Conservation (phyloP, 1,140 invertebrate genomes). For the Sycophaga agraensis region DNA sequence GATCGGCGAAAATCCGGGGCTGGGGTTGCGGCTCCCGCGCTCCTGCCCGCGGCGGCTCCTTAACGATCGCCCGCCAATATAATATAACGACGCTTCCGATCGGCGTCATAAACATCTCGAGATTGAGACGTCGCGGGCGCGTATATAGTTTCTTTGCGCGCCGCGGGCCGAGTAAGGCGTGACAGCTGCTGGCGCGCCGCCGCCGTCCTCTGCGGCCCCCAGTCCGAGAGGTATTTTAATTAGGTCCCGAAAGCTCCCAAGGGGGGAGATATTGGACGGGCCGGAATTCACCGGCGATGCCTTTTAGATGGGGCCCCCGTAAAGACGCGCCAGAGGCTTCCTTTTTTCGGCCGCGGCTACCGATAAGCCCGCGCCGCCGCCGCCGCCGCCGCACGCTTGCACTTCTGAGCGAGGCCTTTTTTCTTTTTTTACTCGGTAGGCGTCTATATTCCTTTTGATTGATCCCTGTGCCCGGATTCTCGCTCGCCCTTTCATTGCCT, state of each 20-base stretch:
- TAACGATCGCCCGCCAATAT: not conserved
- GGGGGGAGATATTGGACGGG: not conserved
- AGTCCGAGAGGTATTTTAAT: conserved; percentile 22
- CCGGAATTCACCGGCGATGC: conserved; percentile 2
- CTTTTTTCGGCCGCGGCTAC: too few relatives aligned
- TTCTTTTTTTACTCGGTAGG: too few relatives aligned
- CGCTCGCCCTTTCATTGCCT: too few relatives aligned
- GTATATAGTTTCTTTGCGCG: conserved; percentile 10
- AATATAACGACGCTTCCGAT: conserved; percentile 10
- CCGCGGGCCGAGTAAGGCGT: not conserved
- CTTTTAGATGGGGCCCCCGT: conserved; percentile 16
- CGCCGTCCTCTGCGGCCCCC: not conserved
- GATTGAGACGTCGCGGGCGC: conserved; percentile 20
- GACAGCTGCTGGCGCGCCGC: not conserved
- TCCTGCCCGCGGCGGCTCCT: not conserved
- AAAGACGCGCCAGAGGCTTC: too few relatives aligned
- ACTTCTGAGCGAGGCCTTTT: too few relatives aligned
- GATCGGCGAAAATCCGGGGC: too few relatives aligned
- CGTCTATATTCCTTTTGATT: too few relatives aligned
- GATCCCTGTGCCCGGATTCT: too few relatives aligned
- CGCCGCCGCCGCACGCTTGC: too few relatives aligned
- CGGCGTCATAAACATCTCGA: conserved; percentile 20
- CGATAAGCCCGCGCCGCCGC: too few relatives aligned
- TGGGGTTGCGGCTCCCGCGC: too few relatives aligned
- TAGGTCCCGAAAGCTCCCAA: conserved; percentile 9